phyloP scores from a whole-genome alignment of 2,113 vertebrate species.

The Varanus komodoensis region DNA sequence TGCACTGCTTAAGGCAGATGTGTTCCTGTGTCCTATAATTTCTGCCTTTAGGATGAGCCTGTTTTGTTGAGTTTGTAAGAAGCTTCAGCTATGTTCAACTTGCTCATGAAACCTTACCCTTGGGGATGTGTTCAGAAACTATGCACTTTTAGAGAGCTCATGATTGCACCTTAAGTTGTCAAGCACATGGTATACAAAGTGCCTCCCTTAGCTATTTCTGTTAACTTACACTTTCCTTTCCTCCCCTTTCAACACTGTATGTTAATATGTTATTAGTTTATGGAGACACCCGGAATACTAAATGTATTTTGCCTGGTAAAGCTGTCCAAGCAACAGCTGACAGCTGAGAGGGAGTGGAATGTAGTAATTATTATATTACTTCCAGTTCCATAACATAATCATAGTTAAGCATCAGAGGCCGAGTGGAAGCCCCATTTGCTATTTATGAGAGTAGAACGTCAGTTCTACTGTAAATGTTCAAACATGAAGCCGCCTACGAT shows the following conservation, averaged over 20 bases:
- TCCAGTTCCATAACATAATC: not conserved
- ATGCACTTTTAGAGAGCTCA: not conserved
- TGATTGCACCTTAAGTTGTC: not conserved
- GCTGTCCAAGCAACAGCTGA: not conserved
- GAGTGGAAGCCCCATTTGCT: not conserved
- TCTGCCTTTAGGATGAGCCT: not conserved
- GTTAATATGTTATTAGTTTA: not conserved
- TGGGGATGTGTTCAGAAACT: not conserved
- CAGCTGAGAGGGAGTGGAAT: not conserved
- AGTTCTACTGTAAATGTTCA: not conserved
- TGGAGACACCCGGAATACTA: not conserved
- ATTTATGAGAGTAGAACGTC: slow-evolving; percentile 8
- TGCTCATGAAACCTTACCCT: not conserved
- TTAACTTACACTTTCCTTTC: not conserved
- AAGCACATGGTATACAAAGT: not conserved
- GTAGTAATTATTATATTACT: slow-evolving; percentile 21
- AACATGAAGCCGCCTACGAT: not conserved
- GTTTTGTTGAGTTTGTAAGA: not conserved
- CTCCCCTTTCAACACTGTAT: not conserved
- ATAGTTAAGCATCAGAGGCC: not conserved
- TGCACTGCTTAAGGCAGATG: not conserved
- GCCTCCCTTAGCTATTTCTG: not conserved
- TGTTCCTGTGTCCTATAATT: not conserved
- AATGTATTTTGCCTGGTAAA: not conserved
- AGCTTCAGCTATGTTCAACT: not conserved